Percentiles rank a stretch among this genome's conserved stretches.
Conservation (phyloP, 1,140 invertebrate genomes). For the Harpegnathos saltator region DNA sequence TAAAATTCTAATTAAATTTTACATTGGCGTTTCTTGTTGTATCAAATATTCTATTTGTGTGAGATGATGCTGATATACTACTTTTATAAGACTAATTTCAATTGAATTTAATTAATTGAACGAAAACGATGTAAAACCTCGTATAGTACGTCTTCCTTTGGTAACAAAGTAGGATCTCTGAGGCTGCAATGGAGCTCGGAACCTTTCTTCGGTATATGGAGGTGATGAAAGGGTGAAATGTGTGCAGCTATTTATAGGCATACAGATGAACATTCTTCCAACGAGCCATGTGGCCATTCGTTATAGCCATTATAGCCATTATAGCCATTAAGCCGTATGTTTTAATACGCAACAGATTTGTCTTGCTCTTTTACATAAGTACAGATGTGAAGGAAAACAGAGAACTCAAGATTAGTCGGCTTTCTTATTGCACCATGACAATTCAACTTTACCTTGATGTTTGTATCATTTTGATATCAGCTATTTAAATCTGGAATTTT, state of each 20-base stretch:
- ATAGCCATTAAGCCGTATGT: slow-evolving; percentile 64
- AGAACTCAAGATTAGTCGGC: neutral
- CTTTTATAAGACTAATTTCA: neutral
- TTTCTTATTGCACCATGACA: neutral
- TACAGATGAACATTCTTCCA: slow-evolving; percentile 60
- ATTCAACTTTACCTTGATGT: neutral
- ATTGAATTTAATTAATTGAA: neutral
- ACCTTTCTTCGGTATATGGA: slow-evolving; percentile 16
- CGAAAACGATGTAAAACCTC: neutral
- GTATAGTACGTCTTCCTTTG: slow-evolving; percentile 1
- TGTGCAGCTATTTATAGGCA: slow-evolving; percentile 71
- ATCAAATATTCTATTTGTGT: neutral
- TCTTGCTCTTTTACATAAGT: slow-evolving; percentile 46
- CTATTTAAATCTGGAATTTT: too few relatives aligned
- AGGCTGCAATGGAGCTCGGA: neutral
- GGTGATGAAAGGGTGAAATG: slow-evolving; percentile 53
- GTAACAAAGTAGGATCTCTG: neutral
- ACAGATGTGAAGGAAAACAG: neutral
- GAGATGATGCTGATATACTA: neutral
- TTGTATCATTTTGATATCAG: neutral
- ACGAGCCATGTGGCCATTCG: slow-evolving; percentile 73
- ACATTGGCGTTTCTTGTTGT: neutral
- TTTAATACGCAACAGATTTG: slow-evolving; percentile 39
- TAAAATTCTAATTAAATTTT: too few relatives aligned
- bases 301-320: slow-evolving; percentile 63